These are phyloP conservation scores for Lasioglossum villosulum DNA, from an alignment of 2,888 invertebrate genomes.

Conservation along the genomic window DNA sequence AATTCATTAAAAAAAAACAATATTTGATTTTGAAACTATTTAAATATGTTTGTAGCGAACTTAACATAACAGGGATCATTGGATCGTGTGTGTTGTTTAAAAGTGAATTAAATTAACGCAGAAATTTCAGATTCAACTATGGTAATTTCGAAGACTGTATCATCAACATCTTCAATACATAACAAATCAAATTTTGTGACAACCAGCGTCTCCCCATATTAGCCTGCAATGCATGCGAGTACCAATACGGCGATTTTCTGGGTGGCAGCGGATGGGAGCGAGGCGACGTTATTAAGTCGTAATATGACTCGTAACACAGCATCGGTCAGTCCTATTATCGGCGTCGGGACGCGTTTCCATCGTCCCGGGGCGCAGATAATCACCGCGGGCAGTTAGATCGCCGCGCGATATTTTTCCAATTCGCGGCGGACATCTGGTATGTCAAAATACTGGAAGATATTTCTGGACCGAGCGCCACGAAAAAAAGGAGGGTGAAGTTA, in stretches of 20 bases:
- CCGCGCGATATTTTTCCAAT: constrained; percentile 48
- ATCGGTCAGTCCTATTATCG: neutral
- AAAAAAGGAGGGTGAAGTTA: neutral
- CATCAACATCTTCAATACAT: neutral
- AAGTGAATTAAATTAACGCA: neutral
- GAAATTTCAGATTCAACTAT: too few relatives aligned
- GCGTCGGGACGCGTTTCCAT: neutral
- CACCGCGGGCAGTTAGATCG: constrained; percentile 29
- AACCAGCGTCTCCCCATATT: neutral
- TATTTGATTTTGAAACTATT: too few relatives aligned
- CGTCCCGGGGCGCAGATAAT: constrained; percentile 11
- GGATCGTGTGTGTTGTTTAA: too few relatives aligned
- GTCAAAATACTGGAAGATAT: constrained; percentile 33
- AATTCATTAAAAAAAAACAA: too few relatives aligned
- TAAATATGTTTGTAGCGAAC: too few relatives aligned
- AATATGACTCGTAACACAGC: neutral
- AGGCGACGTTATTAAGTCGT: neutral
- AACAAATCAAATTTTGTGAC: neutral
- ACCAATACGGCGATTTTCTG: neutral
- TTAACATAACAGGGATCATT: neutral
- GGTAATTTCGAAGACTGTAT: neutral
- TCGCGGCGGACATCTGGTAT: constrained; percentile 3
- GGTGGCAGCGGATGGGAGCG: neutral
- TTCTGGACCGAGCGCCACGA: neutral
- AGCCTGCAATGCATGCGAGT: neutral